Evolutionary conservation across 1,140 invertebrate genomes (phyloP), one percentile per base, ranked within the genome.

Genomic region (Sesamia nonagrioides): DNA sequence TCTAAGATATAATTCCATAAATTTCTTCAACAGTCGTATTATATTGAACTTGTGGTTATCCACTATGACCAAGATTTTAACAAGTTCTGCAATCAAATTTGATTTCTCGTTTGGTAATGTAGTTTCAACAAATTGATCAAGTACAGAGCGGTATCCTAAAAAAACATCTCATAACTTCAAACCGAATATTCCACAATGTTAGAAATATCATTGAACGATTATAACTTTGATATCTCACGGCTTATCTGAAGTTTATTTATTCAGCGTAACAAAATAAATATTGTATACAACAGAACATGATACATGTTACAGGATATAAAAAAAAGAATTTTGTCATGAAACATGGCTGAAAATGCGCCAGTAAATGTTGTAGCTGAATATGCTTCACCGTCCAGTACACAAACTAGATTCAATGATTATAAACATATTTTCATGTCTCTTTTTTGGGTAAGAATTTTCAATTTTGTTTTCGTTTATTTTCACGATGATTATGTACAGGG

Each of bases 251-350:
- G 17, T 40, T 66, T 66, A 66, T 66, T 66, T 66, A 66, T 66
- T 66, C 37, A n/a, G n/a, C 33, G 3, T n/a, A 35, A 42, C 61
- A 66, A 42, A 66, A 40, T 18, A 27, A 27, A 37, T 13, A 66
- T 66, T 42, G 61, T 18, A 66, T 21, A 37, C 37, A 42, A 40
- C 21, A 58, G 21, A 58, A 33, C 17, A 66, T 66, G 61, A 66
- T 21, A 5, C 60, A 63, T 63, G 61, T 63, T 63, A 5, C 61
- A 63, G 33, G 35, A 42, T 18, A 11, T 18, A 42, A 66, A 45
- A 66, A 42, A 66, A 63, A 66, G 61, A 42, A 18, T 40, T 66
- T 66, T 18, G 61, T 66, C 60, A 66, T 66, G 37, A 66, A 66
- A 66, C 61, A 66, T 66, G 61, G 60, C 15, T 11, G 37, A 42